Percentiles rank a stretch among this genome's conserved stretches.
phyloP scores from a whole-genome alignment of 2,888 invertebrate species.

The Aporophyla lueneburgensis region DNA sequence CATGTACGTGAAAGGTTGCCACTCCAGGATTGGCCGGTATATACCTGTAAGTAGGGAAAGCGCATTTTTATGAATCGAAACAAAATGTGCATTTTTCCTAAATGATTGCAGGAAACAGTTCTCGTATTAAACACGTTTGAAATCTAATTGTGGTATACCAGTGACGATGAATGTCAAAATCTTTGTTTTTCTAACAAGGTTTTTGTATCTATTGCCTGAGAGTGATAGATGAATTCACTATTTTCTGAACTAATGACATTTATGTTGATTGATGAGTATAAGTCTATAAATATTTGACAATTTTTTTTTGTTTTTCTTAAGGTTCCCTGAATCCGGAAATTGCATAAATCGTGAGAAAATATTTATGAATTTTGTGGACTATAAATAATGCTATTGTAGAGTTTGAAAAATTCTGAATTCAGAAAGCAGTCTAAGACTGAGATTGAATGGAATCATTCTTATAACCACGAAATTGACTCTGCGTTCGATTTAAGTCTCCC shows the following conservation, averaged over 20 bases:
- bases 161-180: neutral
- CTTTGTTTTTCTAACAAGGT: too few relatives aligned
- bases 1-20: too few relatives aligned
- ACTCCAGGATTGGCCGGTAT: too few relatives aligned
- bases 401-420: neutral
- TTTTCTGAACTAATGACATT: neutral
- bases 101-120: too few relatives aligned
- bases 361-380: neutral
- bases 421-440: neutral
- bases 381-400: neutral
- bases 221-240: neutral
- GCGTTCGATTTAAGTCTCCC: neutral
- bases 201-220: neutral
- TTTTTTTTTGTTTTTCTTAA: neutral
- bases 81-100: too few relatives aligned
- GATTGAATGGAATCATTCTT: neutral
- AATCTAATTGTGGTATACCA: too few relatives aligned
- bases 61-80: too few relatives aligned
- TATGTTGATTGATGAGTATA: too few relatives aligned
- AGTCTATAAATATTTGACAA: too few relatives aligned
- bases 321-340: neutral
- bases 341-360: neutral
- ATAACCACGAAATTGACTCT: neutral
- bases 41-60: too few relatives aligned
- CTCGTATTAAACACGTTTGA: too few relatives aligned